These are phyloP conservation scores for Loriculus beryllinus DNA, from an alignment of 2,797 vertebrate genomes.

Conservation along the genomic window DNA sequence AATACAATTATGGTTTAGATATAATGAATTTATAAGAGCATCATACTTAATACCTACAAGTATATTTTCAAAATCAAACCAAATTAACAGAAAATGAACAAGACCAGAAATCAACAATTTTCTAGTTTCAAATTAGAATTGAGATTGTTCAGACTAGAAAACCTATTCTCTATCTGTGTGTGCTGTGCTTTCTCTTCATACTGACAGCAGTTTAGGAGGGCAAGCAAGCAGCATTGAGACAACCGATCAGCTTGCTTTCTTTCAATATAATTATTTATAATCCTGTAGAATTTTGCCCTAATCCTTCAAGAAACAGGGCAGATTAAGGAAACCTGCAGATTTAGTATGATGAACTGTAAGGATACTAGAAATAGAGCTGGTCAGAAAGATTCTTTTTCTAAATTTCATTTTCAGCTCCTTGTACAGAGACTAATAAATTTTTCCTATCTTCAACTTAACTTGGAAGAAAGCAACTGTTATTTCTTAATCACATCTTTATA, in stretches of 20 bases:
- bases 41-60: neutral
- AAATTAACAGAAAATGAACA: neutral
- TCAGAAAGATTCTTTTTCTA: neutral
- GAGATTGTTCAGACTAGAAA: neutral
- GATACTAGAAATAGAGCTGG: neutral
- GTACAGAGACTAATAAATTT: neutral
- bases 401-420: neutral
- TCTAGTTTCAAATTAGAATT: neutral
- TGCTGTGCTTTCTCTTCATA: neutral
- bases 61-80: neutral
- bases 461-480: neutral
- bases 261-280: neutral
- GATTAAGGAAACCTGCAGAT: neutral
- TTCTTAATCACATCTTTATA: neutral
- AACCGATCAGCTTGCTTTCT: neutral
- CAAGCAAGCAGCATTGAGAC: neutral
- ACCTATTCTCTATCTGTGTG: neutral
- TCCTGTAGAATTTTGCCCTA: neutral
- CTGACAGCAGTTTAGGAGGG: neutral
- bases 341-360: neutral
- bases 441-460: neutral
- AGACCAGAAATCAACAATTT: neutral
- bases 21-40: neutral
- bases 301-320: neutral
- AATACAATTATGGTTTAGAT: neutral